Conservation (phyloP, 2,113 vertebrate genomes). For the Danio rerio region DNA sequence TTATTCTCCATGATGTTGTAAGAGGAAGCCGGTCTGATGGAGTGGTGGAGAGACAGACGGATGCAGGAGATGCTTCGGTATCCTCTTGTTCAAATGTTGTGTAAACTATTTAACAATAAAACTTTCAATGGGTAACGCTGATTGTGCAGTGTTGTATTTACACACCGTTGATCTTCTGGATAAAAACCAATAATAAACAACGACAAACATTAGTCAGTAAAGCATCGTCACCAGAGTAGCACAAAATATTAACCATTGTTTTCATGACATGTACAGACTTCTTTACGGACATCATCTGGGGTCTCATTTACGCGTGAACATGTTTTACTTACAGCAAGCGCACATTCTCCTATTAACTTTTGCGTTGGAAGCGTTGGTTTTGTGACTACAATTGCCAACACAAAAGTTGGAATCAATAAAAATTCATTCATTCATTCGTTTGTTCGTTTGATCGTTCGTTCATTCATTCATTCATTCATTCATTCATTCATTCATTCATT, state of each 20-base stretch:
- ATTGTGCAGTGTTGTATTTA: constrained; percentile 49
- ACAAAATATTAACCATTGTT: constrained; percentile 44
- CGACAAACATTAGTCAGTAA: constrained; percentile 32
- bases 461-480: too few species aligned
- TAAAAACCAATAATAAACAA: constrained; percentile 33
- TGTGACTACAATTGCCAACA: too few species aligned
- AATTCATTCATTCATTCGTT: too few species aligned
- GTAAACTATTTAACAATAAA: constrained; percentile 83
- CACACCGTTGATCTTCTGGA: constrained; percentile 35
- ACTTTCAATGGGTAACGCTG: constrained; percentile 68
- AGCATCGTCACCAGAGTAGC: constrained; percentile 13
- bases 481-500: too few species aligned
- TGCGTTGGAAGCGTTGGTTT: too few species aligned
- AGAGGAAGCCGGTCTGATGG: not conserved
- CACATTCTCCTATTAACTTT: too few species aligned
- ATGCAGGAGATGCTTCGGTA: constrained; percentile 45
- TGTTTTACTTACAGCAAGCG: too few species aligned
- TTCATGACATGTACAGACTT: constrained; percentile 44
- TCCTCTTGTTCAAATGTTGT: constrained; percentile 73
- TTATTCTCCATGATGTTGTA: not conserved
- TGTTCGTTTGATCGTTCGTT: too few species aligned
- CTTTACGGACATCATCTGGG: constrained; percentile 5
- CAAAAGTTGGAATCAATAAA: too few species aligned
- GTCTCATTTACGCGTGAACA: not conserved
- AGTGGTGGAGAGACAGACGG: constrained; percentile 50